Percentiles rank a stretch among this genome's conserved stretches.
phyloP scores from a whole-genome alignment of 2,797 vertebrate genomes.

The Enoplosus armatus region DNA sequence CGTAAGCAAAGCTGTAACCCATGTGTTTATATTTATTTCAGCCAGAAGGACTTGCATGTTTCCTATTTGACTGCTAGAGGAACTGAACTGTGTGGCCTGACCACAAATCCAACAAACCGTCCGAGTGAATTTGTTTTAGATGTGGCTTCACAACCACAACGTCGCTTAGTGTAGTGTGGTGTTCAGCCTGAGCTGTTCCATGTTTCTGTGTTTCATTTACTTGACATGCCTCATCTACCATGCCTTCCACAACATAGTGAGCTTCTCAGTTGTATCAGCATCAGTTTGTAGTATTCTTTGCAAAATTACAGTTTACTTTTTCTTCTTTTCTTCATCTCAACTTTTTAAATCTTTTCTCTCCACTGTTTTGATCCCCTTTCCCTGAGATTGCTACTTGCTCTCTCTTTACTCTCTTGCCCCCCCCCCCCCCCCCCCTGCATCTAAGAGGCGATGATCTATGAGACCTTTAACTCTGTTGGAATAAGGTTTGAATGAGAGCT shows the following conservation, averaged over 20 bases:
- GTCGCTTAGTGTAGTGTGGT: not conserved
- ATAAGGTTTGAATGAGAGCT: slow-evolving; percentile 34
- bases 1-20: too few relatives aligned
- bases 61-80: not conserved
- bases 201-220: slow-evolving; percentile 1
- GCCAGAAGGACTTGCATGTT: not conserved
- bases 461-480: slow-evolving; percentile 35
- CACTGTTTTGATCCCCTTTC: not conserved
- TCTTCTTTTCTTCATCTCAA: not conserved
- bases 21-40: not conserved
- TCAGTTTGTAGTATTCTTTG: not conserved
- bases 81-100: not conserved
- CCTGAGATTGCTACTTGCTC: slow-evolving; percentile 1
- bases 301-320: not conserved
- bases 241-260: not conserved
- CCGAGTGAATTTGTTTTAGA: not conserved
- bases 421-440: too few relatives aligned
- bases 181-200: not conserved
- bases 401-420: too few relatives aligned
- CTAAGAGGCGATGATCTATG: slow-evolving; percentile 27
- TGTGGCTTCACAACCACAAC: too few relatives aligned
- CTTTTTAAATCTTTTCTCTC: not conserved
- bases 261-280: not conserved
- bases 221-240: not conserved
- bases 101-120: not conserved